These are phyloP conservation scores for Pseudopodoces humilis DNA, from an alignment of 2,113 vertebrate genomes.

Conservation along the genomic window DNA sequence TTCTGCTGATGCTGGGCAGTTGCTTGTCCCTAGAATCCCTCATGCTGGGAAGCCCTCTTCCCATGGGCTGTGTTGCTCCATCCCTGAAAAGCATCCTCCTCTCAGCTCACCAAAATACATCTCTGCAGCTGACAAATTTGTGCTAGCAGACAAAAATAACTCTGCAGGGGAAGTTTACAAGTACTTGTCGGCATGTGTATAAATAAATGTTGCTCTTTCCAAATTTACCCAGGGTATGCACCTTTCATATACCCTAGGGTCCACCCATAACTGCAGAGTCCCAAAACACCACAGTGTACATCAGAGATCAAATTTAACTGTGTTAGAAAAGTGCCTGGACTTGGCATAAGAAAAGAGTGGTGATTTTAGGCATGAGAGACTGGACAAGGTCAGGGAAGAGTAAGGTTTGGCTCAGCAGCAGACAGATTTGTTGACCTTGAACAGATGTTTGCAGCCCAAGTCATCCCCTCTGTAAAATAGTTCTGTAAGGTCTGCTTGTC, in stretches of 20 bases:
- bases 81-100: constrained; percentile 48
- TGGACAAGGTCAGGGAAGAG: not conserved
- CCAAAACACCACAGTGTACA: not conserved
- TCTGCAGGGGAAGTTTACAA: constrained; percentile 45
- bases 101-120: constrained; percentile 38
- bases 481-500: not conserved
- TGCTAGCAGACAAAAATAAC: constrained; percentile 34
- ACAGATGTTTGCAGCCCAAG: not conserved
- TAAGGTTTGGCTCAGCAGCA: not conserved
- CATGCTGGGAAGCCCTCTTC: not conserved
- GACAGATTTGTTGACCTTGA: not conserved
- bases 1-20: not conserved
- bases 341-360: not conserved
- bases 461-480: not conserved
- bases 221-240: not conserved
- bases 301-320: not conserved
- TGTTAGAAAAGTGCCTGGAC: not conserved
- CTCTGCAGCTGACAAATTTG: constrained; percentile 30
- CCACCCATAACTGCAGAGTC: not conserved
- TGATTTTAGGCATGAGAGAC: not conserved
- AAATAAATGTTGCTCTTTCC: constrained; percentile 44
- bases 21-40: not conserved
- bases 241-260: not conserved
- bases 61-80: not conserved
- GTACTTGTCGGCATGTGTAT: not conserved